These are phyloP conservation scores for Alca torda DNA, from an alignment of 2,797 vertebrate genomes.

Conservation along the genomic window DNA sequence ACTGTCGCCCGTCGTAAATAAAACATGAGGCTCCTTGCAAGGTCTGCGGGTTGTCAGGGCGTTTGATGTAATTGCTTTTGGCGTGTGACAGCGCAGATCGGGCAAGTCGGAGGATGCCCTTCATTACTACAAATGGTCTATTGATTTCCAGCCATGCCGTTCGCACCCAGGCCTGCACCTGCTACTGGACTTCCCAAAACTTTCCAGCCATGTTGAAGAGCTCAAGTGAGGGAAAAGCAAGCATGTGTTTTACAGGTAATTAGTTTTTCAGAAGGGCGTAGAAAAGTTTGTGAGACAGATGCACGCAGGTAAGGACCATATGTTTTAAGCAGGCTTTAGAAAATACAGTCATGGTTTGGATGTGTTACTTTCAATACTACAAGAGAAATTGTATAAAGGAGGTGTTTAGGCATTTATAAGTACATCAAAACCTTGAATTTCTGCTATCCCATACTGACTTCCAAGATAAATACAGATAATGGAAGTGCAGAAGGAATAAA, in stretches of 20 bases:
- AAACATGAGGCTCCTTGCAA: conserved; percentile 15
- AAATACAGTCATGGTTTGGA: neutral
- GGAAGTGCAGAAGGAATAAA: neutral
- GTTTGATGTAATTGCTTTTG: neutral
- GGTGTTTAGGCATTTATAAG: neutral
- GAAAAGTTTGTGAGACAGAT: neutral
- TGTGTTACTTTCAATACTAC: neutral
- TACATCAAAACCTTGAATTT: neutral
- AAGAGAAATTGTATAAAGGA: neutral
- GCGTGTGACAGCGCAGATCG: neutral
- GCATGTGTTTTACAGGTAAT: accelerated
- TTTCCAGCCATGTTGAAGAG: accelerated
- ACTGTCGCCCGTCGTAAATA: neutral
- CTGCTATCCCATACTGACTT: neutral
- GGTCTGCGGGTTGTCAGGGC: neutral
- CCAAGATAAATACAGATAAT: neutral
- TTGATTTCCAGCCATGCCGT: neutral
- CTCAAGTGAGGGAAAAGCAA: neutral
- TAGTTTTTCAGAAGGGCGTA: neutral
- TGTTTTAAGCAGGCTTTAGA: neutral
- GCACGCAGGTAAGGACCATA: neutral
- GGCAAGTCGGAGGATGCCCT: conserved; percentile 6
- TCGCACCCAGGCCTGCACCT: neutral
- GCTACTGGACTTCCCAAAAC: neutral
- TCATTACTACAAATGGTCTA: neutral